Conservation (phyloP, 2,888 invertebrate genomes). For the Amiota mariae region DNA sequence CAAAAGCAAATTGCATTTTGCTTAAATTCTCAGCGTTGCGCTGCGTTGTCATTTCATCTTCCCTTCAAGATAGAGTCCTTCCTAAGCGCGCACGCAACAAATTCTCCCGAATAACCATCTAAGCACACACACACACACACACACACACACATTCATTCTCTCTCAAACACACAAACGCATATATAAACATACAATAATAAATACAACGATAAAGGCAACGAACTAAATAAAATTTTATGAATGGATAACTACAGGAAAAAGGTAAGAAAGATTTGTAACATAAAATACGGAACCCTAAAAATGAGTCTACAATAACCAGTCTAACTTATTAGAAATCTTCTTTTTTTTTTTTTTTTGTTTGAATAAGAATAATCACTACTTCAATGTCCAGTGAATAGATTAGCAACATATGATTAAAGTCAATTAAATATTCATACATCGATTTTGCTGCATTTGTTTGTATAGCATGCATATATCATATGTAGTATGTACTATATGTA, state of each 20-base stretch:
- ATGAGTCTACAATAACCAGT: constrained; percentile 1
- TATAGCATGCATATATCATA: no score
- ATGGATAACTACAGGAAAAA: constrained; percentile 73
- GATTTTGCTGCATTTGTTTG: no score
- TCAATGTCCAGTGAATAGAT: no score
- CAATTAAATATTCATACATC: no score
- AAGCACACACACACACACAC: not conserved
- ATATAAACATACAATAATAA: constrained; percentile 7
- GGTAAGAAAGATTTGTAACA: constrained; percentile 60
- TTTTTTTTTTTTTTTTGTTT: not conserved
- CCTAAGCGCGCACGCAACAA: not conserved
- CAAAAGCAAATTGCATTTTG: not conserved
- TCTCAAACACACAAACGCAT: constrained; percentile 41
- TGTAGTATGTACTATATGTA: no score
- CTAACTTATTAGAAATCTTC: not conserved
- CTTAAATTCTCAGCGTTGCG: no score
- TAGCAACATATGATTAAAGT: no score
- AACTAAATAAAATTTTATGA: constrained; percentile 48
- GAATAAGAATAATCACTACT: no score
- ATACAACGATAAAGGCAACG: constrained; percentile 22
- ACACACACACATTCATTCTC: constrained; percentile 17
- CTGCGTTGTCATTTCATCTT: no score
- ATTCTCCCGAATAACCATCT: not conserved
- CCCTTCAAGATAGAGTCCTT: no score
- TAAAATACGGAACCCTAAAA: no score